Conservation (phyloP, 2,888 invertebrate species). For the Drosophila heteroneura region DNA sequence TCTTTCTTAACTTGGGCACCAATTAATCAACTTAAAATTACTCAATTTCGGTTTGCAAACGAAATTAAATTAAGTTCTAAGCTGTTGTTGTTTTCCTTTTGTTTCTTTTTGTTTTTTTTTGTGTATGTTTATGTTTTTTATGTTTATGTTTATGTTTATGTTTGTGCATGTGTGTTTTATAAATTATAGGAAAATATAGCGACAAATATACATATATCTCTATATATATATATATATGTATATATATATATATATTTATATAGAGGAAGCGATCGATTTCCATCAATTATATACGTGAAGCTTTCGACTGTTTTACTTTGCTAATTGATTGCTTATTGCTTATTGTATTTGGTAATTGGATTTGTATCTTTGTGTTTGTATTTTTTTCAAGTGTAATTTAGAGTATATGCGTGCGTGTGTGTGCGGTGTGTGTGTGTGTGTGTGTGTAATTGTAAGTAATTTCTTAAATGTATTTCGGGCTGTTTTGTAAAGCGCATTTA, state of each 20-base stretch:
- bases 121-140: constrained; percentile 20
- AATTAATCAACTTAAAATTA: constrained; percentile 70
- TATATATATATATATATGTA: constrained; percentile 16
- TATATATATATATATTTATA: not conserved
- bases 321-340: not conserved
- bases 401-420: constrained; percentile 1
- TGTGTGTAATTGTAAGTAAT: constrained; percentile 10
- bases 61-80: constrained; percentile 51
- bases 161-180: constrained; percentile 31
- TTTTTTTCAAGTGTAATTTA: constrained; percentile 2
- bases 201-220: constrained; percentile 44
- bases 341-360: constrained; percentile 3
- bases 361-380: not conserved
- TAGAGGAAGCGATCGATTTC: constrained; percentile 41
- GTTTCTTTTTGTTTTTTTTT: constrained; percentile 8
- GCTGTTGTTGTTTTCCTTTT: constrained; percentile 21
- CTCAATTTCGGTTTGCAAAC: constrained; percentile 50
- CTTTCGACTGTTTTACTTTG: constrained; percentile 25
- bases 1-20: constrained; percentile 34
- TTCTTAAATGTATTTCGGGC: not conserved
- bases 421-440: not conserved
- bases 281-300: constrained; percentile 59
- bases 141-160: constrained; percentile 28
- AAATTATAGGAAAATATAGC: constrained; percentile 35
- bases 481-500: constrained; percentile 47